Conservation (phyloP, 2,113 vertebrate genomes). For the Scopus umbretta region DNA sequence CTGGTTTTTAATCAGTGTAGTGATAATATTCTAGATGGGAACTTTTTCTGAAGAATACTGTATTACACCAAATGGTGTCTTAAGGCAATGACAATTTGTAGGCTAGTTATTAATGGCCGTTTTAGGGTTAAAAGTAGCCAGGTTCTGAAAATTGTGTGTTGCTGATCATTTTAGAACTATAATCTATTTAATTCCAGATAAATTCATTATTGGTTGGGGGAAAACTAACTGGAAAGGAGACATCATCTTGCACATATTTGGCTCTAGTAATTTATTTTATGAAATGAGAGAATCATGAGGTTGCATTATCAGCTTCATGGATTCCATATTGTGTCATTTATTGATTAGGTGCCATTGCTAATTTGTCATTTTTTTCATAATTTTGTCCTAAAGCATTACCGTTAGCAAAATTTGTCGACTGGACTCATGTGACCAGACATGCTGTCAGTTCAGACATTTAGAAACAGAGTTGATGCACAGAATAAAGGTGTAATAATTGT, state of each 20-base stretch:
- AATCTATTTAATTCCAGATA: neutral
- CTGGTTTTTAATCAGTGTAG: neutral
- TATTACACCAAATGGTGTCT: neutral
- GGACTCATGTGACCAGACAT: slow-evolving; percentile 72
- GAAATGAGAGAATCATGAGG: slow-evolving; percentile 31
- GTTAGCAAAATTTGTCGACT: slow-evolving; percentile 78
- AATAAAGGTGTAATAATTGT: slow-evolving; percentile 55
- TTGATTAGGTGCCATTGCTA: slow-evolving; percentile 97
- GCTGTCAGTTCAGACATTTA: slow-evolving; percentile 75
- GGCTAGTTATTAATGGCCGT: neutral
- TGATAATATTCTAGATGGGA: neutral
- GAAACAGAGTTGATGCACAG: slow-evolving; percentile 66
- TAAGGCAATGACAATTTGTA: neutral
- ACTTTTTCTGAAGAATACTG: neutral
- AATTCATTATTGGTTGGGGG: neutral
- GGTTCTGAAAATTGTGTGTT: neutral
- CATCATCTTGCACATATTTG: neutral
- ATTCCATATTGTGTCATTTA: slow-evolving; percentile 85
- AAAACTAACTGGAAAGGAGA: neutral
- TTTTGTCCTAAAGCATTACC: slow-evolving; percentile 82
- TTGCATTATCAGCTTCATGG: slow-evolving; percentile 70
- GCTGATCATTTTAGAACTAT: neutral
- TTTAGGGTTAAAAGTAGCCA: neutral
- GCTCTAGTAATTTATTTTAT: slow-evolving; percentile 42
- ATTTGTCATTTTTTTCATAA: slow-evolving; percentile 89